Evolutionary conservation across 2,113 vertebrate species (phyloP).

Genomic region (Hystrix cristata): DNA sequence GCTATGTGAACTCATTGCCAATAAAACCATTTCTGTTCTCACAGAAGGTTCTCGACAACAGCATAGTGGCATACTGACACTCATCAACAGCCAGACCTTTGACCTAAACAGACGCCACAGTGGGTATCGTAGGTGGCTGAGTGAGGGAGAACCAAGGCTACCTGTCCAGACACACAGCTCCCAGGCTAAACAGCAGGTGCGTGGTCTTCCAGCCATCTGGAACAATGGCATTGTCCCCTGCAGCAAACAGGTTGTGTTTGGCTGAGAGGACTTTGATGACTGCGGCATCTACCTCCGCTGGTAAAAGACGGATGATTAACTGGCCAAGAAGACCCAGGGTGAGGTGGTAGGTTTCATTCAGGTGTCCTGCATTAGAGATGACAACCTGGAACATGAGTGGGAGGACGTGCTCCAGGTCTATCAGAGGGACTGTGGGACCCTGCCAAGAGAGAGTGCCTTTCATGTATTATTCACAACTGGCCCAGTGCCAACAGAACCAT

Average conservation of each 20-base stretch:
- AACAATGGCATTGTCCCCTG: constrained; percentile 88
- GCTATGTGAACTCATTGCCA: background rate
- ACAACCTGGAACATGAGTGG: constrained; percentile 97
- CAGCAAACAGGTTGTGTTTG: constrained; percentile 91
- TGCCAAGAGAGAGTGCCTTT: constrained; percentile 75
- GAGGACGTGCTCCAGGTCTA: constrained; percentile 94
- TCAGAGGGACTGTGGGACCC: constrained; percentile 90
- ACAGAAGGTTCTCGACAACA: background rate
- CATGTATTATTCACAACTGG: background rate
- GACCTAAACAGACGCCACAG: background rate
- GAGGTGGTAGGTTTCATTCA: constrained; percentile 98
- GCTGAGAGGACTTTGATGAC: constrained; percentile 94
- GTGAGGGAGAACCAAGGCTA: constrained; percentile 75
- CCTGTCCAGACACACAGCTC: constrained; percentile 98
- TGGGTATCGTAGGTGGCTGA: no score
- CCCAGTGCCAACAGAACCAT: background rate
- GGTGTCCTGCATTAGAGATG: constrained; percentile 96
- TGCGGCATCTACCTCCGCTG: constrained; percentile 93
- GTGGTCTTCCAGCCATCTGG: constrained; percentile 96
- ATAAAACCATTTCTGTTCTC: background rate
- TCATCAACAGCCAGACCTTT: background rate
- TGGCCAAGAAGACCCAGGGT: constrained; percentile 97
- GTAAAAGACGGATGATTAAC: constrained; percentile 93
- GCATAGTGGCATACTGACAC: background rate
- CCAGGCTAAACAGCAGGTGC: constrained; percentile 96